A percentile compares a stretch with the other conserved stretches of the same genome.
These are phyloP conservation scores for Xiphydria camelus DNA, from an alignment of 2,888 invertebrate genomes.

Conservation along the genomic window DNA sequence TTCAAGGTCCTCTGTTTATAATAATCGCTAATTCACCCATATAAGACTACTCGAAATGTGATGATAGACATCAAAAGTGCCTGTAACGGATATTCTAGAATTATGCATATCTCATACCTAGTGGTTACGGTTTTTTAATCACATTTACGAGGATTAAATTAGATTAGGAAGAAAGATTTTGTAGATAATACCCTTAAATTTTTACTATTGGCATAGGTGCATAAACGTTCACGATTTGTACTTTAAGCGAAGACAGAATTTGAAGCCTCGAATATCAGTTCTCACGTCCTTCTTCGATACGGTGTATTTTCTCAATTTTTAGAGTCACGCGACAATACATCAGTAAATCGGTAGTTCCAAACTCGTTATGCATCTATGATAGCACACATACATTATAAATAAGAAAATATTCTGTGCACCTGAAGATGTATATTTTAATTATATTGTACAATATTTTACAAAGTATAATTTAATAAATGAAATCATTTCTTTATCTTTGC, in stretches of 20 bases:
- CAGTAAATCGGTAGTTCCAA: background rate
- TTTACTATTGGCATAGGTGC: slow-evolving; percentile 14
- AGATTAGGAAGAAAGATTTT: slow-evolving; percentile 2
- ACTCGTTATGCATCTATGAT: slow-evolving; percentile 12
- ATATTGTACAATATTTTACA: slow-evolving; percentile 16
- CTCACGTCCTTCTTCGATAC: too few relatives aligned
- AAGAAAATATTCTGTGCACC: slow-evolving; percentile 5
- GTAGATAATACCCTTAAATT: slow-evolving; percentile 10
- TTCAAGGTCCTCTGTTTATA: background rate
- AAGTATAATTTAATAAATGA: slow-evolving; percentile 5
- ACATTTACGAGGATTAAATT: slow-evolving; percentile 22
- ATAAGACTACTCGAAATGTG: slow-evolving; percentile 1
- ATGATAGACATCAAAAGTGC: slow-evolving; percentile 19
- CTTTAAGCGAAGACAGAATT: background rate
- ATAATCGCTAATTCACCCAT: background rate
- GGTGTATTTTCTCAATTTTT: background rate
- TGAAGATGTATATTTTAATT: slow-evolving; percentile 15
- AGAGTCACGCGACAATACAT: slow-evolving; percentile 1
- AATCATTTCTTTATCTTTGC: slow-evolving; percentile 2
- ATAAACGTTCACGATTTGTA: background rate
- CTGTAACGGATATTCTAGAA: slow-evolving; percentile 17
- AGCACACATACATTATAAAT: slow-evolving; percentile 5
- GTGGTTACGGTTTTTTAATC: slow-evolving; percentile 20
- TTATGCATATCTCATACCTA: slow-evolving; percentile 26
- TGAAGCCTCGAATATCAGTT: background rate